These are phyloP conservation scores for Drosophila prolongata DNA, from an alignment of 2,888 invertebrate species.

Conservation along the genomic window DNA sequence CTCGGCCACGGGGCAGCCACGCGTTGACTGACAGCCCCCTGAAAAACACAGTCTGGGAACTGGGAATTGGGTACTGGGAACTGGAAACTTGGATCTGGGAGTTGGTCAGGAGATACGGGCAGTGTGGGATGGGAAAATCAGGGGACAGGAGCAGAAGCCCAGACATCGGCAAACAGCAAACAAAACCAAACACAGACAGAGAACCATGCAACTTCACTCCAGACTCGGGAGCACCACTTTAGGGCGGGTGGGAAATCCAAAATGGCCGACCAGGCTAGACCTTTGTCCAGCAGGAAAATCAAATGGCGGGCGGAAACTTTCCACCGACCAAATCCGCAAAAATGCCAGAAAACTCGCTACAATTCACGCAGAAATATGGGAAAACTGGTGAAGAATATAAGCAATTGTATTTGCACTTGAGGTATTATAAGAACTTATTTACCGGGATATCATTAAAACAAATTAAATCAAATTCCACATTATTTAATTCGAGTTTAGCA, in stretches of 20 bases:
- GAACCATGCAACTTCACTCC: conserved; percentile 9
- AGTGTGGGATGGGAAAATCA: not conserved
- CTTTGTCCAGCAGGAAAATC: conserved; percentile 50
- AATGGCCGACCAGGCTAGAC: conserved; percentile 67
- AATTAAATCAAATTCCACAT: conserved; percentile 6
- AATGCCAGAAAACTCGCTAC: conserved; percentile 19
- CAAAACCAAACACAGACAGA: conserved; percentile 30
- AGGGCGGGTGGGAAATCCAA: conserved; percentile 50
- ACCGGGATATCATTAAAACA: not conserved
- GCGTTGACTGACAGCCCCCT: conserved; percentile 68
- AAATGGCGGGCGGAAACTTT: conserved; percentile 20
- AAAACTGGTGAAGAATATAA: not conserved
- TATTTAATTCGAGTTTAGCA: not conserved
- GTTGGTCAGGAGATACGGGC: conserved; percentile 19
- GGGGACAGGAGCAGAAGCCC: conserved; percentile 8
- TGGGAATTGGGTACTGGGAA: conserved; percentile 7
- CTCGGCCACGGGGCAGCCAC: conserved; percentile 65
- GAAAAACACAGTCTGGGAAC: conserved; percentile 27
- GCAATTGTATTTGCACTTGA: not conserved
- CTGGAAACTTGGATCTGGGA: conserved; percentile 3
- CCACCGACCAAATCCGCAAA: conserved; percentile 16
- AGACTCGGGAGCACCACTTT: not conserved
- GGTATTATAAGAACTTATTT: not conserved
- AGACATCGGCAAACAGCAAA: conserved; percentile 49
- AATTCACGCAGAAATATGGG: not conserved